Evolutionary conservation across 2,797 vertebrate genomes (phyloP), one percentile per base, ranked within the genome.

Genomic region (Phoxinus dragarum): DNA sequence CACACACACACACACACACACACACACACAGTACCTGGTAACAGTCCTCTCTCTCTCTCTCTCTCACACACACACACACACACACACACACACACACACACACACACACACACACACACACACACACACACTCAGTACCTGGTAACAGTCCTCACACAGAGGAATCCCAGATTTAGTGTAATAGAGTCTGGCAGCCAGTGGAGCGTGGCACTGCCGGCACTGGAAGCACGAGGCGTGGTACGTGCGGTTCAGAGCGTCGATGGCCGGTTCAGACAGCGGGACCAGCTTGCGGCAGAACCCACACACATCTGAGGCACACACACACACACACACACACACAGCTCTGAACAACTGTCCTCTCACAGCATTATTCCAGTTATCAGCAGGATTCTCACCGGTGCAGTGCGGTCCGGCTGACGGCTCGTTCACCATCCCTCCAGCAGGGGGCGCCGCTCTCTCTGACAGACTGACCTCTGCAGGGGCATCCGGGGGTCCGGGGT

Each of bases 201-300:
- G 94, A 19, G 90, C 81, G 42, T 93, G 94, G 90, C 98, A 99
- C 2, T 93, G 95, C 5, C 97, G 93, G 88, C 98, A 99, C 52
- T 96, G 97, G 94, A 99, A 98, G 88, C 98, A 99, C 42, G 82
- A 88, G 0, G 96, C 96, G 0, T 99, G 98, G 91, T 99, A 99
- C 40, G 96, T 97, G 90, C 96, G 96, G 91, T 95, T 93, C 93
- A 99, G 95, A 7, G 98, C 97, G 79, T 97, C 96, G 4, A 99
- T 95, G 0, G 94, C 94, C 0, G 93, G 94, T 68, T 96, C 95
- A 75, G 1, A 90, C 0, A 94, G 91, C n/a, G 92, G 91, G 89
- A 99, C 90, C 0, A 89, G 91, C 91, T 98, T 99, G 89, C 97
- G 96, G 91, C 98, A 99, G 92, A 98, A 99, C 80, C 97, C 98